Evolutionary conservation across 2,113 vertebrate species (phyloP).

Genomic region (Psilopogon haemacephalus): DNA sequence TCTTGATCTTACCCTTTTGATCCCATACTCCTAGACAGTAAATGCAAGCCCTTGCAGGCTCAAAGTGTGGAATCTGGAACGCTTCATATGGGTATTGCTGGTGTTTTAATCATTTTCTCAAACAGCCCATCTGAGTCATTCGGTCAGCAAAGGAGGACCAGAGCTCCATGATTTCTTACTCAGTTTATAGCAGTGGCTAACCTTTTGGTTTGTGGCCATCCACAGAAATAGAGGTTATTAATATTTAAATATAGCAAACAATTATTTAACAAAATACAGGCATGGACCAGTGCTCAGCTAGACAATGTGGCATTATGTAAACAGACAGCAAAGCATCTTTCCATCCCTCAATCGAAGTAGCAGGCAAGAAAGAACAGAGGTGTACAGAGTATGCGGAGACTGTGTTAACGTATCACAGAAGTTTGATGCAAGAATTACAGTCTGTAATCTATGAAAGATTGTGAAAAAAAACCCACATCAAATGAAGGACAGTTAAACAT

Average conservation of each 20-base stretch:
- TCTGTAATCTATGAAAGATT: not conserved
- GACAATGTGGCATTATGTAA: not conserved
- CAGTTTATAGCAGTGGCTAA: not conserved
- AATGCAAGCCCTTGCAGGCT: not conserved
- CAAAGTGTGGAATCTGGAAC: not conserved
- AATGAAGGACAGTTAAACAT: not conserved
- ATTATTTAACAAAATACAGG: not conserved
- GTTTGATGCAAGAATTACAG: not conserved
- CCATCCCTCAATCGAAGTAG: not conserved
- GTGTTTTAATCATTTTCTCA: slow-evolving; percentile 28
- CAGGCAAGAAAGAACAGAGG: not conserved
- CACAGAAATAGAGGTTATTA: not conserved
- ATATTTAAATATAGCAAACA: not conserved
- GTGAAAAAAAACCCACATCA: rapidly evolving
- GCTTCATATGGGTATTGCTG: slow-evolving; percentile 7
- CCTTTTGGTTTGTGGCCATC: not conserved
- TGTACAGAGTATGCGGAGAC: not conserved
- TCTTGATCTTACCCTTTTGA: not conserved
- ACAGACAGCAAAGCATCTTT: not conserved
- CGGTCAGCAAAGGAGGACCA: not conserved
- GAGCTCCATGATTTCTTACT: not conserved
- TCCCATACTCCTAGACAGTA: not conserved
- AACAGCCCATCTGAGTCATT: not conserved
- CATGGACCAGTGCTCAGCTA: not conserved
- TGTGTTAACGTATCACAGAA: not conserved